Evolutionary conservation across 35 echinoderm and acorn worm genomes (phyloP).

Genomic region (Diadema setosum): DNA sequence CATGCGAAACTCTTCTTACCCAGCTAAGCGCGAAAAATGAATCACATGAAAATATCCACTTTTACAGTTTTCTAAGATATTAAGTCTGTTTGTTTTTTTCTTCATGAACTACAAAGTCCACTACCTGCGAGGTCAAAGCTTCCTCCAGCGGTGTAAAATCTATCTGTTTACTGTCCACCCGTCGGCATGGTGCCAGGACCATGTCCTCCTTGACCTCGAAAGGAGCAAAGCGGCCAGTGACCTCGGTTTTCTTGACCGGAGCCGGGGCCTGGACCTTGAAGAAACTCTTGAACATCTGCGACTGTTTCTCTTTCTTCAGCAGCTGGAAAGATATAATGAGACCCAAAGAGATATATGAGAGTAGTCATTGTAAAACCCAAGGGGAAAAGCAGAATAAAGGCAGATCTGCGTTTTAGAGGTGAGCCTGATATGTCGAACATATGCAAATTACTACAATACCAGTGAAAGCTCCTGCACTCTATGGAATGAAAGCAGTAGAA

Average conservation of each 20-base stretch:
- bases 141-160: constrained; percentile 29
- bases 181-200: constrained; percentile 67
- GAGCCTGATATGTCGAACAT: too few relatives aligned
- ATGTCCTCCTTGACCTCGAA: constrained; percentile 76
- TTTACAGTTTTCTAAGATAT: too few relatives aligned
- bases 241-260: constrained; percentile 15
- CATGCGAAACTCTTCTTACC: too few relatives aligned
- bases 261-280: constrained; percentile 53
- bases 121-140: constrained; percentile 49
- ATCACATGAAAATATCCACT: too few relatives aligned
- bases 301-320: constrained; percentile 57
- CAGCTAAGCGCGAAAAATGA: too few relatives aligned
- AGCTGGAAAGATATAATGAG: constrained; percentile 8
- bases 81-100: too few relatives aligned
- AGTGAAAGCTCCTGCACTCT: too few relatives aligned
- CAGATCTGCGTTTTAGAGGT: too few relatives aligned
- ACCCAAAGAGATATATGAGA: neutral
- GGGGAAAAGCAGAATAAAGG: too few relatives aligned
- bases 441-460: too few relatives aligned
- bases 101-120: too few relatives aligned
- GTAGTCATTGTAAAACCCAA: neutral
- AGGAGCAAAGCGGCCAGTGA: constrained; percentile 62
- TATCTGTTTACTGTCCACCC: constrained; percentile 15
- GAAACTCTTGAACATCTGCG: constrained; percentile 75
- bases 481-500: too few relatives aligned